Evolutionary conservation across 2,113 vertebrate species (phyloP).

Genomic region (Lutjanus erythropterus): DNA sequence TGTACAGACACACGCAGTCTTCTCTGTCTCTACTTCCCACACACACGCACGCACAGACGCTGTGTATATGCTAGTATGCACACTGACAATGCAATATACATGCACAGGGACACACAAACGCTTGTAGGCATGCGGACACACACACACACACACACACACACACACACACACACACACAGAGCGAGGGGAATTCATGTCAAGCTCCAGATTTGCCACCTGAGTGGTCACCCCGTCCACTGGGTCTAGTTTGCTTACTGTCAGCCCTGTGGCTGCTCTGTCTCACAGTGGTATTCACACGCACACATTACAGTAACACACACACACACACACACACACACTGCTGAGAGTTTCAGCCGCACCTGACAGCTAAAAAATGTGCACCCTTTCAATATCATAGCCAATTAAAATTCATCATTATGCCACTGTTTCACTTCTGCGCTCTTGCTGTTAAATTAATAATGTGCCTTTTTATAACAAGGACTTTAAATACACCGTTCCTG

Average conservation of each 20-base stretch:
- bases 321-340: slow-evolving; percentile 15
- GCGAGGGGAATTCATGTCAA: slow-evolving; percentile 74
- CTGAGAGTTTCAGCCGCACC: slow-evolving; percentile 13
- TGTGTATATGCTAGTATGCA: slow-evolving; percentile 44
- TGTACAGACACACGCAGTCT: slow-evolving; percentile 49
- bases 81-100: slow-evolving; percentile 45
- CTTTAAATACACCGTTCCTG: slow-evolving; percentile 19
- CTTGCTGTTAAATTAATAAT: slow-evolving; percentile 54
- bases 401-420: slow-evolving; percentile 51
- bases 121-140: slow-evolving; percentile 42
- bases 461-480: slow-evolving; percentile 27
- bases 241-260: slow-evolving; percentile 77
- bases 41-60: slow-evolving; percentile 1
- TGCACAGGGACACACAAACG: slow-evolving; percentile 23
- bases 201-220: slow-evolving; percentile 81
- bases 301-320: slow-evolving; percentile 20
- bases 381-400: slow-evolving; percentile 50
- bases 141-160: slow-evolving; percentile 30
- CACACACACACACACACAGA: slow-evolving; percentile 52
- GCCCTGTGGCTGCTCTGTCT: slow-evolving; percentile 63
- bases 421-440: slow-evolving; percentile 28
- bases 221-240: slow-evolving; percentile 74
- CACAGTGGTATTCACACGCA: slow-evolving; percentile 46
- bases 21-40: slow-evolving; percentile 36
- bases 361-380: slow-evolving; percentile 16